phyloP scores from a whole-genome alignment of 2,888 invertebrate genomes.

The Onchidella celtica region DNA sequence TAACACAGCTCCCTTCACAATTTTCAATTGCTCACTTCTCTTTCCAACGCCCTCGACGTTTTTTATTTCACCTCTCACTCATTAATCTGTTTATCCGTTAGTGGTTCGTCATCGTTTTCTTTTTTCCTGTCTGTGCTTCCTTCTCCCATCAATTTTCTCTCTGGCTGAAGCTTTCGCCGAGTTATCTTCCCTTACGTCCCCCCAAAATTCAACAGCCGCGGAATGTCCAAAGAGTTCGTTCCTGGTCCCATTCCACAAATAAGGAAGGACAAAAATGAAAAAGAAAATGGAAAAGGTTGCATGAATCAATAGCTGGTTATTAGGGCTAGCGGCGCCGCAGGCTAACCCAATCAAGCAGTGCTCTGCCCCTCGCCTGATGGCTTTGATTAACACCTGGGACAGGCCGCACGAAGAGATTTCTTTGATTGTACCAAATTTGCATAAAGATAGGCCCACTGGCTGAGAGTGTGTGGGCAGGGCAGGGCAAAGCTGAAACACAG shows the following conservation, averaged over 20 bases:
- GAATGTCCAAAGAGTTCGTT: no score
- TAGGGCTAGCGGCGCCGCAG: slow-evolving; percentile 13
- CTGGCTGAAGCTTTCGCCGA: no score
- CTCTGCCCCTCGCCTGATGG: neutral
- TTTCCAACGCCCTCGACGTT: no score
- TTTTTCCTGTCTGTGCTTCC: no score
- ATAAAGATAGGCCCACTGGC: slow-evolving; percentile 36
- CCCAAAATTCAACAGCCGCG: neutral
- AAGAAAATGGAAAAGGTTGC: neutral
- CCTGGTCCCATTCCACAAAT: no score
- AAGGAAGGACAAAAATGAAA: neutral
- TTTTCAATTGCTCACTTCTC: no score
- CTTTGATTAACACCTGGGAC: slow-evolving; percentile 33
- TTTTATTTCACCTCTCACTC: no score
- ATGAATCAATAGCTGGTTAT: slow-evolving; percentile 31
- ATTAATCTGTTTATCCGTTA: no score
- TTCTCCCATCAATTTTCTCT: no score
- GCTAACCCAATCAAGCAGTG: slow-evolving; percentile 35
- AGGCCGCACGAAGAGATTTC: slow-evolving; percentile 19
- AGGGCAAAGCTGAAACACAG: neutral
- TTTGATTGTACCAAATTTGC: slow-evolving; percentile 41
- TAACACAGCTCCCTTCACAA: no score
- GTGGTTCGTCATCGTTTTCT: no score
- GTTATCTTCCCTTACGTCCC: neutral
- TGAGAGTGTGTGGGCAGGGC: neutral